Evolutionary conservation across 1,140 invertebrate genomes (phyloP), one percentile per base, ranked within the genome.

Genomic region (Zophobas atratus): DNA sequence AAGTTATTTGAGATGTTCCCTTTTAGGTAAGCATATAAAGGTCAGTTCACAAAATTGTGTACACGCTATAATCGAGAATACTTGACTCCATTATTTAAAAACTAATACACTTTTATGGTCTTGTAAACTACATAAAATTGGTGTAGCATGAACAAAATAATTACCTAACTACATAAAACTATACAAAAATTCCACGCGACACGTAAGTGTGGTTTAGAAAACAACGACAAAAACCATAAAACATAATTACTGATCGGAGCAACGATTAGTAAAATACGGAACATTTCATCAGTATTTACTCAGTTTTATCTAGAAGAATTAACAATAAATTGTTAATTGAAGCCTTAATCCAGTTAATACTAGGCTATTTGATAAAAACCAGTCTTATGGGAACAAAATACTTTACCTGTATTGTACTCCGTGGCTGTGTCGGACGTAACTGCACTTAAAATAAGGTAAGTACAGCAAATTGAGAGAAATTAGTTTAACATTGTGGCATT

Each of bases 401-500:
- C 2, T 51, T 46, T 20, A 20, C 20, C 20, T 20, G 20, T 20
- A 20, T 20, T 20, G 20, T 20, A 20, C 20, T 20, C 20, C 20
- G 20, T 20, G 20, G 20, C 20, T 20, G 20, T 20, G 20, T 20
- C 20, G 20, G 20, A 20, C 20, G 20, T 20, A 20, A 20, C 20
- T 20, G 20, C 20, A 51, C 49, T 0, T 0, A 8, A 4, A 8
- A 46, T 2, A 55, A 55, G 53, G 53, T 55, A 55, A 55, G 53
- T 55, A 34, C 33, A 34, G 32, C 32, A 55, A 55, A 55, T 55
- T 55, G 53, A 55, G 6, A 55, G 32, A 55, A 36, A 1, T 36
- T 60, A 35, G n/a, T 60, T 35, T 60, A 46, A 46, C 43, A 38
- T 60, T 43, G 32, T 33, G 60, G 43, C 60, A 67, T 67, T 67